Evolutionary conservation across 2,113 vertebrate species (phyloP).

Genomic region (Ceratotherium simum): DNA sequence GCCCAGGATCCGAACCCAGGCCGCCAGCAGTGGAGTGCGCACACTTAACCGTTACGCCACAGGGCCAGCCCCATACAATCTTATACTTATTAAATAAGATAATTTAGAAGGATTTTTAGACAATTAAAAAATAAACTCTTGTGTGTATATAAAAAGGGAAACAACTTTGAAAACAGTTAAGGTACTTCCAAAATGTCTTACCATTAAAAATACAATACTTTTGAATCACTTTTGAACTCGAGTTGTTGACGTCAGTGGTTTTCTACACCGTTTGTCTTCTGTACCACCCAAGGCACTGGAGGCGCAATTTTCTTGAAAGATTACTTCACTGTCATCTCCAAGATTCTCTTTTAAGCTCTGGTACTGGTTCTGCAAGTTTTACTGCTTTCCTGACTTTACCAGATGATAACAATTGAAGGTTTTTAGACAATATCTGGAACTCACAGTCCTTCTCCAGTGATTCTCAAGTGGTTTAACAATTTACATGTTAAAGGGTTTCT

Average conservation of each 20-base stretch:
- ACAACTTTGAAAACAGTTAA: background rate
- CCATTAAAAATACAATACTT: background rate
- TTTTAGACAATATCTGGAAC: background rate
- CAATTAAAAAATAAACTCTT: background rate
- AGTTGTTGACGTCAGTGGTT: background rate
- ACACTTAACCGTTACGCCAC: too few species aligned
- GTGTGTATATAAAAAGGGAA: background rate
- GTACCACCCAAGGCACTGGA: background rate
- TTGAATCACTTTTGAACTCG: too few species aligned
- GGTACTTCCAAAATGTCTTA: background rate
- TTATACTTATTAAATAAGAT: background rate
- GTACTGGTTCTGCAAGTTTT: background rate
- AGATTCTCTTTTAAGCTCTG: background rate
- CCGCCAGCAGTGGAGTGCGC: too few species aligned
- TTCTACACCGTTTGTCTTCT: background rate
- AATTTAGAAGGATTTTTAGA: background rate
- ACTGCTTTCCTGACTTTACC: background rate
- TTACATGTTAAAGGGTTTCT: background rate
- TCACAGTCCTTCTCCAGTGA: background rate
- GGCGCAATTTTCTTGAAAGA: background rate
- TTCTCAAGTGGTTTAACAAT: background rate
- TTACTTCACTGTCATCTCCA: background rate
- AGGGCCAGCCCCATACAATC: too few species aligned
- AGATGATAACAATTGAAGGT: background rate
- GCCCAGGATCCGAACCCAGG: too few species aligned